Evolutionary conservation across 2,888 invertebrate genomes (phyloP), one percentile per base, ranked within the genome.

Genomic region (Blastobasis lacticolella): DNA sequence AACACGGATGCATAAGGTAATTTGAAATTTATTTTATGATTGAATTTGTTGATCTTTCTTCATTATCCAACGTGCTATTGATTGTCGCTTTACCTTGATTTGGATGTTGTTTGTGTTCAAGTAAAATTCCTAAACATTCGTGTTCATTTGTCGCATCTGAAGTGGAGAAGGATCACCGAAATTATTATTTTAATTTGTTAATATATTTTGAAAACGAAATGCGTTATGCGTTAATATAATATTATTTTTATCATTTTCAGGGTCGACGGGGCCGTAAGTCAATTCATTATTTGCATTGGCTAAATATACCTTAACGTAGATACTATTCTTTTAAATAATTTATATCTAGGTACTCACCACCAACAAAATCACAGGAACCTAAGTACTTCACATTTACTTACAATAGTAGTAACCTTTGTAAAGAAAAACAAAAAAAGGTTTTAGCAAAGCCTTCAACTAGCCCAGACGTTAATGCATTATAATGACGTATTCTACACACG

Each of bases 1-100:
- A 84, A 81, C 81, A 82, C 77, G 66, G 56, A 60, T 55, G 55
- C 50, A 55, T 47, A 61, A 79, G 83, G 85, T 84, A 83, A 76
- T 54, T 38, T 49, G 7, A 58, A 55, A 43, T 45, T 46, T 40
- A 38, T 40, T 63, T 60, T 53, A 10, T 48, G 50, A 57, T 46
- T n/a, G n/a, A n/a, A n/a, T 53, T 50, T 47, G 48, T 45, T 55
- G 47, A 75, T 75, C 75, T 66, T 75, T 73, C 78, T 81, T 81
- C 81, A 82, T 81, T 79, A 75, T 81, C 74, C 69, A 50, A 8
- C 36, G 38, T 23, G 6, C 10, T 10, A 44, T 10, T 4, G 4
- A 41, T 48, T 23, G 23, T 23, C 23, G 23, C 3, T 41, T 40
- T 10, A 6, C 42, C 61, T 56, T 44, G 57, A 54, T 54, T 52